Percentiles rank a stretch among this genome's conserved stretches.
These are phyloP conservation scores for Drosophila santomea DNA, from an alignment of 1,140 invertebrate species.

Conservation along the genomic window DNA sequence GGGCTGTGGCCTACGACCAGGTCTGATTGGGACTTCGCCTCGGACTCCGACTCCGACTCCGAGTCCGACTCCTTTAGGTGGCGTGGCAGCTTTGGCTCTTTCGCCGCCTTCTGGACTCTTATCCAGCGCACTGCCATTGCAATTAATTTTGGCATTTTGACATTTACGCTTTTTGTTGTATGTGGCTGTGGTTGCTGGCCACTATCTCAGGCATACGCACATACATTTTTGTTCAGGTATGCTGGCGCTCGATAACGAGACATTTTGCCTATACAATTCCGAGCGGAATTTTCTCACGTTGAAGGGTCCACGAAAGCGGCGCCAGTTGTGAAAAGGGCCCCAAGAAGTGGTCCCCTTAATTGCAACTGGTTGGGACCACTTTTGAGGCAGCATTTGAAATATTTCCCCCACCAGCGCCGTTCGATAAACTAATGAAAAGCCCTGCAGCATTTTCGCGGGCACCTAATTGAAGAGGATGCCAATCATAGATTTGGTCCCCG, in stretches of 20 bases:
- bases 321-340: constrained; percentile 29
- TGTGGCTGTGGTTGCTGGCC: constrained; percentile 28
- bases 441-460: constrained; percentile 51
- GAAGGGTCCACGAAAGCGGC: constrained; percentile 55
- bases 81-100: constrained; percentile 25
- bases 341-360: constrained; percentile 52
- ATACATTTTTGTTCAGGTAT: constrained; percentile 78
- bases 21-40: neutral
- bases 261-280: constrained; percentile 73
- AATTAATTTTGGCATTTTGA: constrained; percentile 84
- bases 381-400: constrained; percentile 65
- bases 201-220: constrained; percentile 75
- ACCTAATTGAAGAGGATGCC: constrained; percentile 64
- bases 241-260: constrained; percentile 69
- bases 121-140: constrained; percentile 78
- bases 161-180: constrained; percentile 77
- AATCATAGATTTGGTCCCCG: constrained; percentile 44
- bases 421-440: constrained; percentile 80
- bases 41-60: constrained; percentile 13
- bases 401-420: constrained; percentile 38
- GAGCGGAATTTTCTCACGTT: constrained; percentile 77
- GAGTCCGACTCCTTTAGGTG: constrained; percentile 38
- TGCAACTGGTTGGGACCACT: constrained; percentile 56
- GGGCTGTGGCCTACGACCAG: constrained; percentile 51
- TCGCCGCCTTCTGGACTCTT: constrained; percentile 33